A percentile compares a stretch with the other conserved stretches of the same genome.
Conservation (phyloP, 2,888 invertebrate species). For the Aleiodes leptofemur region DNA sequence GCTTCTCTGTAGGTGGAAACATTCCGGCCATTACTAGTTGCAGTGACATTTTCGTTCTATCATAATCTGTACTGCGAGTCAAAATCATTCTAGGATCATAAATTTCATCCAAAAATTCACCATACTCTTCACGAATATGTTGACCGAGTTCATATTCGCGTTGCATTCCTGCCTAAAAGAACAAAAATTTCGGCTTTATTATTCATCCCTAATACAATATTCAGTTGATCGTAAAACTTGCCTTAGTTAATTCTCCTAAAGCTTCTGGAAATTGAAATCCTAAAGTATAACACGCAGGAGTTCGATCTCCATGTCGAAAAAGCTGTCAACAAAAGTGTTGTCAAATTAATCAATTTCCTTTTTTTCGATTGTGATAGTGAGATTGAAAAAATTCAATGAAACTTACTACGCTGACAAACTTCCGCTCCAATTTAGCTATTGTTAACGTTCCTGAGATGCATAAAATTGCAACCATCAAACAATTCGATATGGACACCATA, state of each 20-base stretch:
- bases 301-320: conserved; percentile 19
- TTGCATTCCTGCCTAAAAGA: conserved; percentile 77
- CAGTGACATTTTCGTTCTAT: conserved; percentile 85
- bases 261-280: neutral
- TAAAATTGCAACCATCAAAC: too few relatives aligned
- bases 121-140: conserved; percentile 76
- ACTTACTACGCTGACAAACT: too few relatives aligned
- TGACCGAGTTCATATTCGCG: conserved; percentile 76
- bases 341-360: too few relatives aligned
- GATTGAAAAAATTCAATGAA: too few relatives aligned
- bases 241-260: too few relatives aligned
- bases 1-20: conserved; percentile 79
- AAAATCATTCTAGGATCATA: conserved; percentile 72
- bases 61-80: conserved; percentile 81
- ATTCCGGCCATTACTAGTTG: conserved; percentile 82
- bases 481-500: too few relatives aligned
- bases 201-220: too few relatives aligned
- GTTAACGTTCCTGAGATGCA: too few relatives aligned
- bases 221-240: too few relatives aligned
- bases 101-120: conserved; percentile 75
- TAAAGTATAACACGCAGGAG: neutral
- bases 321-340: neutral
- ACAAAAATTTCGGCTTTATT: too few relatives aligned
- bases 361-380: too few relatives aligned
- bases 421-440: too few relatives aligned